phyloP scores from a whole-genome alignment of 1,140 invertebrate genomes.

The Lasioglossum albipes region DNA sequence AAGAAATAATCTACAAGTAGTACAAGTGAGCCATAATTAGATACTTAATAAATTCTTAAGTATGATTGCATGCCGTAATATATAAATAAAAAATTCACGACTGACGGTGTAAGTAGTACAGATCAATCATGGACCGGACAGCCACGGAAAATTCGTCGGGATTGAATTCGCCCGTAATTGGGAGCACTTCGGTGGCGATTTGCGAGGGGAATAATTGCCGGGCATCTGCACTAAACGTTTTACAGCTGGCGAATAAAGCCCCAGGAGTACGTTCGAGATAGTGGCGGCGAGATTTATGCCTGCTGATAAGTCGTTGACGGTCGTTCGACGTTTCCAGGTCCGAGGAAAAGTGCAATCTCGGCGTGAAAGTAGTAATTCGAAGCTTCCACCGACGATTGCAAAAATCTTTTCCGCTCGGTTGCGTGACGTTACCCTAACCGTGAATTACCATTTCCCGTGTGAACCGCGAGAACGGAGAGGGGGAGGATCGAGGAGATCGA shows the following conservation, averaged over 20 bases:
- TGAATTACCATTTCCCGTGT: slow-evolving; percentile 11
- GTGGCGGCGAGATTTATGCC: neutral
- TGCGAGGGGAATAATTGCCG: no score
- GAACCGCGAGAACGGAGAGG: neutral
- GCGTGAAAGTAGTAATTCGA: slow-evolving; percentile 15
- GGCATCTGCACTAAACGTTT: neutral
- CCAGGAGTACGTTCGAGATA: neutral
- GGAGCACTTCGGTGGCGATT: no score
- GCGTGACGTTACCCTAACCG: slow-evolving; percentile 15
- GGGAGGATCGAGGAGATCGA: neutral
- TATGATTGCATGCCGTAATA: no score
- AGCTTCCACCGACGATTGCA: neutral
- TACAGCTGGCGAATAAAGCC: neutral
- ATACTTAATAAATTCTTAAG: no score
- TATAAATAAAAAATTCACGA: no score
- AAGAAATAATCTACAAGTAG: no score
- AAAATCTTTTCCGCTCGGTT: slow-evolving; percentile 6
- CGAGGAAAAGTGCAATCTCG: slow-evolving; percentile 9
- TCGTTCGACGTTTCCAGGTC: neutral
- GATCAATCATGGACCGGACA: no score
- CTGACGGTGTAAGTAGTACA: no score
- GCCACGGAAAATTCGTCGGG: no score
- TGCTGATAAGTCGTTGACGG: neutral
- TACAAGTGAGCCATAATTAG: no score
- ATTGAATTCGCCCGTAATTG: no score